Percentiles rank a stretch among this genome's conserved stretches.
phyloP scores from a whole-genome alignment of 2,888 invertebrate species.

The Parapristionchus giblindavisi region DNA sequence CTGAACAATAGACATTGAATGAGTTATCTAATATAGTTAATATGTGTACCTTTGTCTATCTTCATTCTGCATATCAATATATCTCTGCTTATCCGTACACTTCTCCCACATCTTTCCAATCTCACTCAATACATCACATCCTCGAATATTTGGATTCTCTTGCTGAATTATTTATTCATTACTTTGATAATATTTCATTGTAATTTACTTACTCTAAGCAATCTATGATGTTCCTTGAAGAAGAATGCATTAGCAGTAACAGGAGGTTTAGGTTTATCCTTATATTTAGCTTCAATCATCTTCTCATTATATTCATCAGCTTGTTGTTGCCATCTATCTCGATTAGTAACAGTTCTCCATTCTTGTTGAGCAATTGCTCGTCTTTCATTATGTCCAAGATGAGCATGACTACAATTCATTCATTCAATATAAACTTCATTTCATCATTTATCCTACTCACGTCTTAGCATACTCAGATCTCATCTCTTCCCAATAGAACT shows the following conservation, averaged over 20 bases:
- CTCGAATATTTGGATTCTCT: conserved; percentile 23
- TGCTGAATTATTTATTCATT: not conserved
- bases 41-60: conserved; percentile 6
- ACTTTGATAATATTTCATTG: too few species aligned
- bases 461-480: conserved; percentile 35
- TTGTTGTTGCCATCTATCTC: conserved; percentile 31
- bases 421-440: too few species aligned
- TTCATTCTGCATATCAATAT: conserved; percentile 29
- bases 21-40: not conserved
- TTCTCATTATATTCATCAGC: conserved; percentile 39
- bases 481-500: conserved; percentile 37
- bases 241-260: conserved; percentile 38
- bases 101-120: conserved; percentile 39
- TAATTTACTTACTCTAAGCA: conserved; percentile 11
- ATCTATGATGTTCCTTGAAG: conserved; percentile 33
- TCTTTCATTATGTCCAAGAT: conserved; percentile 36
- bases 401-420: conserved; percentile 25
- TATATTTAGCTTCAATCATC: conserved; percentile 32
- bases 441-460: too few species aligned
- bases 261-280: conserved; percentile 33
- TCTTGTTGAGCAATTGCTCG: conserved; percentile 36
- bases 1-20: not conserved
- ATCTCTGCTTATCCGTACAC: conserved; percentile 30
- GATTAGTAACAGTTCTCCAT: conserved; percentile 34
- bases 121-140: conserved; percentile 35